Evolutionary conservation across 1,140 invertebrate species (phyloP).

Genomic region (Drosophila kohkoa): DNA sequence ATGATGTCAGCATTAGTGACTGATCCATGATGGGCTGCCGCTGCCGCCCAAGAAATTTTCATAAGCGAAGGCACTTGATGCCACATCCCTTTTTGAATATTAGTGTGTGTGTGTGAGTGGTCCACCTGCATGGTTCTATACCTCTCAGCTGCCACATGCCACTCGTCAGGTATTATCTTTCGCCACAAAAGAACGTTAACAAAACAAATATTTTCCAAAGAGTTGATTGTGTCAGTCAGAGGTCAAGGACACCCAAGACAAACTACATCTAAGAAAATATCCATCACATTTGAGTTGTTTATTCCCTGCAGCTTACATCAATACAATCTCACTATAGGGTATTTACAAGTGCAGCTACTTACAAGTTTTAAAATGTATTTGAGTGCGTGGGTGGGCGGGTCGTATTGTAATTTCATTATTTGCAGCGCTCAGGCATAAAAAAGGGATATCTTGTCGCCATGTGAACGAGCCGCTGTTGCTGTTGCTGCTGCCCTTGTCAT

Average conservation of each 20-base stretch:
- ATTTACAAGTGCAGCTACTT: not conserved
- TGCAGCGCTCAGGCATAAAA: slow-evolving; percentile 77
- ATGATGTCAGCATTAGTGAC: slow-evolving; percentile 78
- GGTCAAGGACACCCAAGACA: not conserved
- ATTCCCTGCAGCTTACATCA: not conserved
- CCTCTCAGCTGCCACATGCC: slow-evolving; percentile 48
- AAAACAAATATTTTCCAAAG: not conserved
- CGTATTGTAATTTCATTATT: slow-evolving; percentile 78
- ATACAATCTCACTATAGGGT: not conserved
- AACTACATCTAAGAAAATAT: not conserved
- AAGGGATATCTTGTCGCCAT: slow-evolving; percentile 70
- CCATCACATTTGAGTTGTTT: not conserved
- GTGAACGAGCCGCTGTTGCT: slow-evolving; percentile 29
- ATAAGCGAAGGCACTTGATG: slow-evolving; percentile 68
- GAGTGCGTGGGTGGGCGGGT: slow-evolving; percentile 3
- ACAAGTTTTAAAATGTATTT: not conserved
- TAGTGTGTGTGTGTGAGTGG: slow-evolving; percentile 14
- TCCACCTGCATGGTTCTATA: slow-evolving; percentile 50
- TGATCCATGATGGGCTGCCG: slow-evolving; percentile 61
- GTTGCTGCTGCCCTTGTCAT: slow-evolving; percentile 26
- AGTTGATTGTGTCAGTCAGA: not conserved
- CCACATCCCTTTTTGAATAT: slow-evolving; percentile 6
- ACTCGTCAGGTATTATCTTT: slow-evolving; percentile 70
- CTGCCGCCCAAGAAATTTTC: slow-evolving; percentile 53
- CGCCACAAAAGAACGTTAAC: not conserved